phyloP scores from a whole-genome alignment of 2,797 vertebrate species.

The Lepus oiostolus region DNA sequence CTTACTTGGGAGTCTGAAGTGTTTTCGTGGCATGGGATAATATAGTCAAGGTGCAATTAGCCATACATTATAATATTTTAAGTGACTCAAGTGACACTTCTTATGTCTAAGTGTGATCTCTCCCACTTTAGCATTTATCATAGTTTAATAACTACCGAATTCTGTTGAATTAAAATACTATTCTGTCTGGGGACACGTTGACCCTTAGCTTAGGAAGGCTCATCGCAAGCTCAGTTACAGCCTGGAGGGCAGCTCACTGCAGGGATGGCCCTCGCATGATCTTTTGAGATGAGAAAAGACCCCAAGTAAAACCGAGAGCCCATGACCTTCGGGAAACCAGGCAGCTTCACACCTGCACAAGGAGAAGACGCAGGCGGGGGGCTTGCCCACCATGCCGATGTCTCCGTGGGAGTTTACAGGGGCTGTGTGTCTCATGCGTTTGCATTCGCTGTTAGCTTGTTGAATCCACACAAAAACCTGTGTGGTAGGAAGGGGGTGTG shows the following conservation, averaged over 20 bases:
- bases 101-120: constrained; percentile 84
- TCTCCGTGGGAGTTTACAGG: background rate
- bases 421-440: background rate
- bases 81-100: constrained; percentile 85
- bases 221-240: constrained; percentile 53
- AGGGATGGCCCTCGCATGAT: background rate
- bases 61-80: constrained; percentile 86
- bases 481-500: background rate
- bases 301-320: background rate
- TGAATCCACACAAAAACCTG: background rate
- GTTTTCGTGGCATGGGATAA: constrained; percentile 80
- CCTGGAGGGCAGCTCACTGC: background rate
- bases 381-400: background rate
- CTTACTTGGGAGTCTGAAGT: constrained; percentile 82
- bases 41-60: constrained; percentile 85
- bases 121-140: constrained; percentile 84
- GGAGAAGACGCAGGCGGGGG: background rate
- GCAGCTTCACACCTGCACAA: background rate
- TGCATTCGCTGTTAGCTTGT: background rate
- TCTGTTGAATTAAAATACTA: constrained; percentile 85
- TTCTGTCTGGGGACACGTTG: constrained; percentile 80
- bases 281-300: constrained; percentile 18
- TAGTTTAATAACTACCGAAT: constrained; percentile 84
- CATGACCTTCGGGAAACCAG: background rate
- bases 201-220: constrained; percentile 75